These are phyloP conservation scores for Cygnus atratus DNA, from an alignment of 2,113 vertebrate genomes.

Conservation along the genomic window DNA sequence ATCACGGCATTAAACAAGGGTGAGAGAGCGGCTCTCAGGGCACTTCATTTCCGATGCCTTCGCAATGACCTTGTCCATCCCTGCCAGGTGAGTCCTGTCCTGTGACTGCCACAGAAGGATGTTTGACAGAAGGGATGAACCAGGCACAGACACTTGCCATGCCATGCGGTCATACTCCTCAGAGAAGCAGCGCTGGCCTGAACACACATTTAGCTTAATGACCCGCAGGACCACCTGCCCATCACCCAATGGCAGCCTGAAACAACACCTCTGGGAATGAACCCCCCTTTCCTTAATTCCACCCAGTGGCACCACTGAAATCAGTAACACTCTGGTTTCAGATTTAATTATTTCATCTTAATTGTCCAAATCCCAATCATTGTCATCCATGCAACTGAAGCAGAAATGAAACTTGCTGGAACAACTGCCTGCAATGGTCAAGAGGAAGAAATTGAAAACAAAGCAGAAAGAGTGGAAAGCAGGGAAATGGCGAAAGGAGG, in stretches of 20 bases:
- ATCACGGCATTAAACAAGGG: not conserved
- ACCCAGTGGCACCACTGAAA: not conserved
- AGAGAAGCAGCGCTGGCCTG: not conserved
- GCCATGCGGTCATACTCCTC: not conserved
- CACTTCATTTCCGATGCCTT: not conserved
- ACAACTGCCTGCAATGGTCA: not conserved
- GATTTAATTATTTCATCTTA: not conserved
- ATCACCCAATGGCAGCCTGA: not conserved
- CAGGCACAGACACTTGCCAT: rapidly evolving
- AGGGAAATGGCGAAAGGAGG: not conserved
- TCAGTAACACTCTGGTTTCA: not conserved
- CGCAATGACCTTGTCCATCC: not conserved
- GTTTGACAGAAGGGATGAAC: not conserved
- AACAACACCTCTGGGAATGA: not conserved
- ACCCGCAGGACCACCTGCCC: not conserved
- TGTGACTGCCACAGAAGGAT: not conserved
- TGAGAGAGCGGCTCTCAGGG: rapidly evolving
- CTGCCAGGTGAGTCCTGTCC: not conserved
- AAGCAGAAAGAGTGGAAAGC: not conserved
- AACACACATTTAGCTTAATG: not conserved
- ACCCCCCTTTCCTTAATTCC: not conserved
- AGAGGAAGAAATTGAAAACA: not conserved
- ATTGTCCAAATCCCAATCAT: not conserved
- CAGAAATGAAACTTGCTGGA: not conserved
- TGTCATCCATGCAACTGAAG: not conserved